phyloP scores from a whole-genome alignment of 1,140 invertebrate genomes.

The Panagrolaimus sp. region DNA sequence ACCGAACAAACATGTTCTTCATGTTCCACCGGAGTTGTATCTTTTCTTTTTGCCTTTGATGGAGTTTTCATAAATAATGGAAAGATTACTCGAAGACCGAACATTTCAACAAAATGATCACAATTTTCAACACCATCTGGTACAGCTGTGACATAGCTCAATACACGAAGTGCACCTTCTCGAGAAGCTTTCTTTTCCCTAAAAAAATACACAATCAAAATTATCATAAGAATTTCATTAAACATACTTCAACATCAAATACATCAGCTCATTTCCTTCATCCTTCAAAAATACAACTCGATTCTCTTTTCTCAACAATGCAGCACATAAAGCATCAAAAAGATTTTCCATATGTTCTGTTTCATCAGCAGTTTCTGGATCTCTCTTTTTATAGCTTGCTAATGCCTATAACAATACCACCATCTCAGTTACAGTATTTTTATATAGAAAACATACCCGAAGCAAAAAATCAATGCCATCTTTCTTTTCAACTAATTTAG shows the following conservation, averaged over 20 bases:
- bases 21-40: slow-evolving; percentile 79
- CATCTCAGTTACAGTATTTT: too few relatives aligned
- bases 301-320: slow-evolving; percentile 79
- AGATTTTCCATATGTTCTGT: slow-evolving; percentile 98
- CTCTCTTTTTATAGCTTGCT: slow-evolving; percentile 83
- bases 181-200: slow-evolving; percentile 93
- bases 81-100: slow-evolving; percentile 90
- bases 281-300: slow-evolving; percentile 78
- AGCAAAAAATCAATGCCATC: slow-evolving; percentile 93
- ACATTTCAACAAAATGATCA: slow-evolving; percentile 96
- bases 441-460: slow-evolving; percentile 68
- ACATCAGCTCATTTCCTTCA: slow-evolving; percentile 91
- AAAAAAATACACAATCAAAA: slow-evolving; percentile 25
- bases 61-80: slow-evolving; percentile 98
- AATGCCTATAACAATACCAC: slow-evolving; percentile 63
- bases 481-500: slow-evolving; percentile 76
- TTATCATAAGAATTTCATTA: not conserved
- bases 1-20: slow-evolving; percentile 68
- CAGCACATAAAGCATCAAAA: slow-evolving; percentile 88
- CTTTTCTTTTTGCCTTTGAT: slow-evolving; percentile 75
- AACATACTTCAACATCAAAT: slow-evolving; percentile 79
- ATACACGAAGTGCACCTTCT: slow-evolving; percentile 89
- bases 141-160: slow-evolving; percentile 90
- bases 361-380: slow-evolving; percentile 82
- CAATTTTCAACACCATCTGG: slow-evolving; percentile 87